phyloP scores from a whole-genome alignment of 2,888 invertebrate genomes.

The Drosophila infuscata region DNA sequence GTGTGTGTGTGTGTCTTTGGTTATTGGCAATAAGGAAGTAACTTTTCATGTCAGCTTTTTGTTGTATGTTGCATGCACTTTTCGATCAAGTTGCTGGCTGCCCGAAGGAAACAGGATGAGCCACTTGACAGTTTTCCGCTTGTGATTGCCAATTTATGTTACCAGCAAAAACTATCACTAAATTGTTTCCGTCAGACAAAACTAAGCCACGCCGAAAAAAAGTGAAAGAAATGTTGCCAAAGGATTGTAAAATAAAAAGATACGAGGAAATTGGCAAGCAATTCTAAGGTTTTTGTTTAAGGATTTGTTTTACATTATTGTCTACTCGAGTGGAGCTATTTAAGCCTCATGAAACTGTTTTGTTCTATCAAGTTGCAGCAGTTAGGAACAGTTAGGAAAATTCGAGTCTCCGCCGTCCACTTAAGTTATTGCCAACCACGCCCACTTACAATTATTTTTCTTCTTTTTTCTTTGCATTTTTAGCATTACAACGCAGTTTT shows the following conservation, averaged over 20 bases:
- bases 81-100: slow-evolving; percentile 49
- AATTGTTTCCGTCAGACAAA: slow-evolving; percentile 56
- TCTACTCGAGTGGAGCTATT: not conserved
- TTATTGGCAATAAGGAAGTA: slow-evolving; percentile 78
- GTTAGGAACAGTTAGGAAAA: not conserved
- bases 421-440: slow-evolving; percentile 7
- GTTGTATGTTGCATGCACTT: slow-evolving; percentile 49
- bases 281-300: not conserved
- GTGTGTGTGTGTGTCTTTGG: slow-evolving; percentile 31
- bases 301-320: not conserved
- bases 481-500: slow-evolving; percentile 24
- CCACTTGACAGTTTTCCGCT: slow-evolving; percentile 63
- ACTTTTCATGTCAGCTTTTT: slow-evolving; percentile 72
- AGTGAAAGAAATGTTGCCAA: slow-evolving; percentile 14
- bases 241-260: not conserved
- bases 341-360: not conserved
- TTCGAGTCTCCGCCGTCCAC: not conserved
- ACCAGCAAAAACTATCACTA: slow-evolving; percentile 6
- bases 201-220: slow-evolving; percentile 2
- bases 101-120: slow-evolving; percentile 71
- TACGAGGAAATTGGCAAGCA: not conserved
- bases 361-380: not conserved
- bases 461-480: not conserved
- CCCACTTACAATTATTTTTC: not conserved
- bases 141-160: slow-evolving; percentile 39